Percentiles rank a stretch among this genome's conserved stretches.
Conservation (phyloP, 2,888 invertebrate genomes). For the Marronus borbonicus region DNA sequence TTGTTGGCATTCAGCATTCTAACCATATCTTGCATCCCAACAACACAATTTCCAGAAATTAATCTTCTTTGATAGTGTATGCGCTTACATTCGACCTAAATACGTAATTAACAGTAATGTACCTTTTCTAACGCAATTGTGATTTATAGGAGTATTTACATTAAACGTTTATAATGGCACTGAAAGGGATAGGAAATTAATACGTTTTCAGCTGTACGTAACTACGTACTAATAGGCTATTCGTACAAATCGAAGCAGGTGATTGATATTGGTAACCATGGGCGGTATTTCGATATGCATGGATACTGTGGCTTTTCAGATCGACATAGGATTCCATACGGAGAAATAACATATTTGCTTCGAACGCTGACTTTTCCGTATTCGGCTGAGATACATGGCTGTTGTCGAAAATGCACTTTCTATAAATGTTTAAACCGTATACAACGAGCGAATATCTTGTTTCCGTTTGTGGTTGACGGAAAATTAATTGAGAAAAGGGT, state of each 20-base stretch:
- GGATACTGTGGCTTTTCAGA: background rate
- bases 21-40: constrained; percentile 1
- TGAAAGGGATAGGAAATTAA: constrained; percentile 34
- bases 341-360: background rate
- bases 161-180: background rate
- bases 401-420: background rate
- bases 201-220: constrained; percentile 14
- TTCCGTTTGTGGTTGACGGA: too few species aligned
- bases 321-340: background rate
- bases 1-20: background rate
- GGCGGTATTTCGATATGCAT: background rate
- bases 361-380: constrained; percentile 9
- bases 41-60: background rate
- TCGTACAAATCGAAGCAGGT: background rate
- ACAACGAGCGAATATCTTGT: too few species aligned
- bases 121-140: constrained; percentile 33
- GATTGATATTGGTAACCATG: background rate
- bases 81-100: constrained; percentile 31
- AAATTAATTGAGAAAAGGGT: too few species aligned
- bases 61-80: constrained; percentile 13
- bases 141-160: constrained; percentile 40
- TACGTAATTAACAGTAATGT: constrained; percentile 35
- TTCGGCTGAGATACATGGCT: background rate
- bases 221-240: background rate
- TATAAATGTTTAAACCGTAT: background rate